These are phyloP conservation scores for Plebejus anna DNA, from an alignment of 2,888 invertebrate species.

Conservation along the genomic window DNA sequence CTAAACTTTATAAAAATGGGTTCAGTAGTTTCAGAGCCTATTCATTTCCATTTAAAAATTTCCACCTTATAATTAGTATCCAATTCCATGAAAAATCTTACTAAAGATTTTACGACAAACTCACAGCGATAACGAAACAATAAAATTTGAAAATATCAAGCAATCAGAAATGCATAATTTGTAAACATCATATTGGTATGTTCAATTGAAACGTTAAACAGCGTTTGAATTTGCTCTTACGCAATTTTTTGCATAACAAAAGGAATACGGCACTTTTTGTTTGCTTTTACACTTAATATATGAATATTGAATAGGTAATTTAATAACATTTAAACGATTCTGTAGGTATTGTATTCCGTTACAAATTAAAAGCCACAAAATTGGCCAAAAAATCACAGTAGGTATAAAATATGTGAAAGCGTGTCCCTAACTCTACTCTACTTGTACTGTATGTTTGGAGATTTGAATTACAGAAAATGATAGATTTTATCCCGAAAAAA, in stretches of 20 bases:
- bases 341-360: too few relatives aligned
- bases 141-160: slow-evolving; percentile 20
- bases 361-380: too few relatives aligned
- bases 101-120: not conserved
- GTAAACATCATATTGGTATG: slow-evolving; percentile 54
- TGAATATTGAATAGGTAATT: too few relatives aligned
- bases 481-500: too few relatives aligned
- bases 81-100: not conserved
- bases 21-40: not conserved
- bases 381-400: too few relatives aligned
- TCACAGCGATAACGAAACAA: slow-evolving; percentile 20
- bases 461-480: too few relatives aligned
- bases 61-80: not conserved
- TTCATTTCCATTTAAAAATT: not conserved
- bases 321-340: too few relatives aligned
- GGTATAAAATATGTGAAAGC: too few relatives aligned
- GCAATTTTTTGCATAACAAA: slow-evolving; percentile 9
- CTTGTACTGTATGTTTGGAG: too few relatives aligned
- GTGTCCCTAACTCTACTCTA: too few relatives aligned
- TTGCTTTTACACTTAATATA: not conserved
- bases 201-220: slow-evolving; percentile 26
- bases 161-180: slow-evolving; percentile 59
- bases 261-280: not conserved
- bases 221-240: not conserved
- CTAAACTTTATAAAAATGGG: not conserved